Percentiles rank a stretch among this genome's conserved stretches.
These are phyloP conservation scores for Helostoma temminkii DNA, from an alignment of 2,797 vertebrate species.

Conservation along the genomic window DNA sequence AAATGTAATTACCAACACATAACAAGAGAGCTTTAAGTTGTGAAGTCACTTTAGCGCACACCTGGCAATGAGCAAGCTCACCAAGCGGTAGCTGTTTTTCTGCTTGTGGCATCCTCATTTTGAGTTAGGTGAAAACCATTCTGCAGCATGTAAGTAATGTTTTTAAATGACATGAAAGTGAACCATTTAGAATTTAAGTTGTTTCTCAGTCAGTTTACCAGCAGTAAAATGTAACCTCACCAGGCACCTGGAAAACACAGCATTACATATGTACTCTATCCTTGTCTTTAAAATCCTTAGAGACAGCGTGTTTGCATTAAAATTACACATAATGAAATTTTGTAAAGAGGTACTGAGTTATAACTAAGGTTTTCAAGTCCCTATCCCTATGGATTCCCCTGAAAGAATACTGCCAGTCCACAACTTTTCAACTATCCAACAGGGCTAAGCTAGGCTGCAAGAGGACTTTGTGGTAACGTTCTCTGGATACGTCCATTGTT, in stretches of 20 bases:
- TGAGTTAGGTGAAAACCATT: conserved; percentile 58
- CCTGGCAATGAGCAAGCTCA: conserved; percentile 28
- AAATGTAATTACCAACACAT: conserved; percentile 67
- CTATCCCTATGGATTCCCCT: conserved; percentile 44
- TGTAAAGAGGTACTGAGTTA: conserved; percentile 10
- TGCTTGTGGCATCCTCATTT: conserved; percentile 60
- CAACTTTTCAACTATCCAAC: conserved; percentile 49
- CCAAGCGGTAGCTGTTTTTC: conserved; percentile 53
- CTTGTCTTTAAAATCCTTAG: conserved; percentile 9
- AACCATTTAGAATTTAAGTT: too few species aligned
- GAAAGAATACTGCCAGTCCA: conserved; percentile 53
- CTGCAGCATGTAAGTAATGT: conserved; percentile 33
- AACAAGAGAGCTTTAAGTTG: conserved; percentile 45
- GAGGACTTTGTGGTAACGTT: conserved; percentile 41
- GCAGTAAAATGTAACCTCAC: conserved; percentile 56
- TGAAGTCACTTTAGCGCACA: conserved; percentile 42
- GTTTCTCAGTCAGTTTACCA: conserved; percentile 53
- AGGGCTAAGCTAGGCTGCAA: conserved; percentile 19
- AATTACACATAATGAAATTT: conserved; percentile 7
- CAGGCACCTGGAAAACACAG: conserved; percentile 23
- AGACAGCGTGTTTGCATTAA: conserved; percentile 19
- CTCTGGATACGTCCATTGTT: conserved; percentile 59
- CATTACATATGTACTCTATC: conserved; percentile 27
- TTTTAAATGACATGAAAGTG: conserved; percentile 45
- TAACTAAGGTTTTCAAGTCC: conserved; percentile 38